These are phyloP conservation scores for Cyphomyrmex costatus DNA, from an alignment of 1,140 invertebrate species.

Conservation along the genomic window DNA sequence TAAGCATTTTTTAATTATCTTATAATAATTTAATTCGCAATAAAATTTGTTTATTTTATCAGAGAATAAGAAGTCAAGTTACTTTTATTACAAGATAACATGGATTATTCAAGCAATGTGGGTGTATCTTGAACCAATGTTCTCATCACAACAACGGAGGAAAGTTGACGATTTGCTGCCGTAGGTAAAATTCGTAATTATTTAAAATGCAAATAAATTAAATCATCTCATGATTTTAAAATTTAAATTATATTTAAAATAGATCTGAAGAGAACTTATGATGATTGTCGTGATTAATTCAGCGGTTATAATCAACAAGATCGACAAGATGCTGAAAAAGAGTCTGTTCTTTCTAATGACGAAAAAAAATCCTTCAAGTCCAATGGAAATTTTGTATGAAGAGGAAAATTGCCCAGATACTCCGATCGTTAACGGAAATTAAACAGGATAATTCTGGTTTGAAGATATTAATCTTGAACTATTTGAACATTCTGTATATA, in stretches of 20 bases:
- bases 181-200: conserved; percentile 95
- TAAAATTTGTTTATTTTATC: conserved; percentile 56
- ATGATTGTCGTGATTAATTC: conserved; percentile 93
- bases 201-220: background rate
- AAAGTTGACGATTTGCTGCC: conserved; percentile 95
- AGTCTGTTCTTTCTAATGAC: too few species aligned
- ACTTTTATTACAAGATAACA: conserved; percentile 94
- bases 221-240: background rate
- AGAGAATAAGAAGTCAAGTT: conserved; percentile 94
- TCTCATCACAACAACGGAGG: conserved; percentile 97
- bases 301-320: conserved; percentile 94
- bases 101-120: conserved; percentile 98
- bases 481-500: too few species aligned
- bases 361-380: too few species aligned
- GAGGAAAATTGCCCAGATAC: too few species aligned
- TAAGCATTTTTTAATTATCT: too few species aligned
- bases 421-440: too few species aligned
- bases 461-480: too few species aligned
- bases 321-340: conserved; percentile 97
- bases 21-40: too few species aligned
- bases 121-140: conserved; percentile 99
- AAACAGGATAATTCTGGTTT: too few species aligned
- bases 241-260: conserved; percentile 28
- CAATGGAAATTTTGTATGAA: too few species aligned
- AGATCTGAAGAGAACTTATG: conserved; percentile 98